These are phyloP conservation scores for Sclerurus mexicanus DNA, from an alignment of 2,113 vertebrate species.

Conservation along the genomic window DNA sequence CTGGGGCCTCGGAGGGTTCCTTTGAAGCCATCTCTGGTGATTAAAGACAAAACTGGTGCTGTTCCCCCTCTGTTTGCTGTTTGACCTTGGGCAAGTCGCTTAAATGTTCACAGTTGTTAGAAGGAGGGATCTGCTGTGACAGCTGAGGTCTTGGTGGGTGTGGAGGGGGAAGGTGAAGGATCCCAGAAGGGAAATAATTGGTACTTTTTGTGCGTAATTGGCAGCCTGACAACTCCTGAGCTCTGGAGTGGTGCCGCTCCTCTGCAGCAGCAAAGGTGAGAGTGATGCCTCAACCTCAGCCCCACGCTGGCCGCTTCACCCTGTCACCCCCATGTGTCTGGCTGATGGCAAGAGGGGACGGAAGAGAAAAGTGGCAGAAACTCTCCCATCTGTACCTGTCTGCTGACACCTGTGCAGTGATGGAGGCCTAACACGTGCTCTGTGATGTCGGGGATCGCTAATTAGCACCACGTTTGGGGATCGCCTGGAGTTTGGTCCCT, in stretches of 20 bases:
- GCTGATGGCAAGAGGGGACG: background rate
- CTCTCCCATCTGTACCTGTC: fast-evolving
- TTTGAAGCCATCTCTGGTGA: background rate
- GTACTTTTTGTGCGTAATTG: background rate
- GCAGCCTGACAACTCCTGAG: background rate
- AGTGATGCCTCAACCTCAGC: background rate
- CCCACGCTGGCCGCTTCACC: background rate
- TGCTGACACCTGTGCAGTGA: fast-evolving
- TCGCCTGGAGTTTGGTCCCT: background rate
- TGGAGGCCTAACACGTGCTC: background rate
- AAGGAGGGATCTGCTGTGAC: background rate
- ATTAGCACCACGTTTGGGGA: background rate
- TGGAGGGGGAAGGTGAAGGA: background rate
- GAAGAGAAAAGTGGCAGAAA: background rate
- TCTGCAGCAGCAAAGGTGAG: background rate
- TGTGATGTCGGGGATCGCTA: fast-evolving
- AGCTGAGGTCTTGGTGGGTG: background rate
- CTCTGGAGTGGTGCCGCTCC: background rate
- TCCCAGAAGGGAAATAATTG: background rate
- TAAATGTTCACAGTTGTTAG: background rate
- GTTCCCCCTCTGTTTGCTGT: background rate
- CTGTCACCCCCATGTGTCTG: background rate
- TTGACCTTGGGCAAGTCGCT: background rate
- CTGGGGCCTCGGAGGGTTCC: background rate
- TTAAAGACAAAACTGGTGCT: background rate